A percentile compares a stretch with the other conserved stretches of the same genome.
phyloP scores from a whole-genome alignment of 2,113 vertebrate species.

The Balaeniceps rex region DNA sequence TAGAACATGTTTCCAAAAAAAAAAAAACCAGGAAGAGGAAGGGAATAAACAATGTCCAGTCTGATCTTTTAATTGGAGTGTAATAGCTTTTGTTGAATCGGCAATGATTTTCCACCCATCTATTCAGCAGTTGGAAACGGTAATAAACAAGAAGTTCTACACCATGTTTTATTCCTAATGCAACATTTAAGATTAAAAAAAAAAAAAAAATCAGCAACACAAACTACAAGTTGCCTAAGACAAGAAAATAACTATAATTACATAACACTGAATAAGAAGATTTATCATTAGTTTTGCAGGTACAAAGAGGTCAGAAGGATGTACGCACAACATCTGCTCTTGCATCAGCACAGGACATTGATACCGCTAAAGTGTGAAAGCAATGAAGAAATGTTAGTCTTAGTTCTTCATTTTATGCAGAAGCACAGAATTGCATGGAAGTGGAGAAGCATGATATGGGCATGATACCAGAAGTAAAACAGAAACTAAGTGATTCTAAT shows the following conservation, averaged over 20 bases:
- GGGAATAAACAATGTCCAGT: neutral
- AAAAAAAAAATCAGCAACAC: neutral
- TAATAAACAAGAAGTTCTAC: neutral
- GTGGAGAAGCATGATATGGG: accelerated
- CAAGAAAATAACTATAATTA: neutral
- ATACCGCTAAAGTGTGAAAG: neutral
- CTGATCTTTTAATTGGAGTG: neutral
- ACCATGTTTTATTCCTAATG: neutral
- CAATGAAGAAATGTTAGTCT: neutral
- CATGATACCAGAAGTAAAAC: neutral
- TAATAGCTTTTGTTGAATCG: neutral
- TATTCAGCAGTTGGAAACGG: neutral
- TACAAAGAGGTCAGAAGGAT: neutral
- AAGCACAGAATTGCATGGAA: neutral
- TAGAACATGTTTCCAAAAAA: neutral
- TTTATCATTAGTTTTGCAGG: neutral
- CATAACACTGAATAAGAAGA: neutral
- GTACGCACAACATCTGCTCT: neutral
- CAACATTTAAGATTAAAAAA: neutral
- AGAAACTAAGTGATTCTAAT: neutral
- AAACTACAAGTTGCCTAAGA: neutral
- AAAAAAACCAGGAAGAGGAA: neutral
- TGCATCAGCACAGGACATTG: neutral
- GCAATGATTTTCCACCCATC: neutral
- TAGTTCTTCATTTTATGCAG: neutral